These are phyloP conservation scores for Porphyrio hochstetteri DNA, from an alignment of 2,113 vertebrate genomes.

Conservation along the genomic window DNA sequence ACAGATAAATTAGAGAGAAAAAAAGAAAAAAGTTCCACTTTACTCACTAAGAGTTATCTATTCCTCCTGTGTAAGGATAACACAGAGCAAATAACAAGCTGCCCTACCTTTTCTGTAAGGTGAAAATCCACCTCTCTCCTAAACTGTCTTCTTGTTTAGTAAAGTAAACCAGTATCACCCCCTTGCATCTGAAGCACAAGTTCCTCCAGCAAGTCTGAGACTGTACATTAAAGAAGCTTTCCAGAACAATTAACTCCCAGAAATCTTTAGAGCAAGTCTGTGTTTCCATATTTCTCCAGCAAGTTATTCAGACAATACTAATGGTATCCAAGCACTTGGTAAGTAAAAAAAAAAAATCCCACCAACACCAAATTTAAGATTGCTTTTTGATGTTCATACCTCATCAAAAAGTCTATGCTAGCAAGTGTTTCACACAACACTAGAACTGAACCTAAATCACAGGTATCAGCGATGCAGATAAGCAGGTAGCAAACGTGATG, in stretches of 20 bases:
- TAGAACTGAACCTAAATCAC: background rate
- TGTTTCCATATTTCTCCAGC: background rate
- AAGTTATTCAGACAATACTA: background rate
- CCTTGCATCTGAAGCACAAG: background rate
- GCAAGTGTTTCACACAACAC: background rate
- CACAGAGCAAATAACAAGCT: background rate
- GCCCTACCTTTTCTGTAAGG: background rate
- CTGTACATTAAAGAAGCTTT: background rate
- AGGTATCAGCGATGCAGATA: background rate
- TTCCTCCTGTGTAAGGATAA: background rate
- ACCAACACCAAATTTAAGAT: background rate
- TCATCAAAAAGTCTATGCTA: background rate
- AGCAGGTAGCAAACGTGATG: background rate
- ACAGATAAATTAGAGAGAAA: background rate
- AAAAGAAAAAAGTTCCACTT: background rate
- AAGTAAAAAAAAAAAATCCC: background rate
- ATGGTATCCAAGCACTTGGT: background rate
- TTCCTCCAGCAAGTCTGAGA: background rate
- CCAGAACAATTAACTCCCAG: background rate
- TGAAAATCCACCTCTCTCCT: background rate
- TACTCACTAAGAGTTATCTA: background rate
- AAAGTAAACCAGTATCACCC: background rate
- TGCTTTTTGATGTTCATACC: accelerated
- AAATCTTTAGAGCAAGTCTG: background rate
- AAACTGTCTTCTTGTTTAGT: background rate